Evolutionary conservation across 2,888 invertebrate species (phyloP).

Genomic region (Chymomyza caudatula): DNA sequence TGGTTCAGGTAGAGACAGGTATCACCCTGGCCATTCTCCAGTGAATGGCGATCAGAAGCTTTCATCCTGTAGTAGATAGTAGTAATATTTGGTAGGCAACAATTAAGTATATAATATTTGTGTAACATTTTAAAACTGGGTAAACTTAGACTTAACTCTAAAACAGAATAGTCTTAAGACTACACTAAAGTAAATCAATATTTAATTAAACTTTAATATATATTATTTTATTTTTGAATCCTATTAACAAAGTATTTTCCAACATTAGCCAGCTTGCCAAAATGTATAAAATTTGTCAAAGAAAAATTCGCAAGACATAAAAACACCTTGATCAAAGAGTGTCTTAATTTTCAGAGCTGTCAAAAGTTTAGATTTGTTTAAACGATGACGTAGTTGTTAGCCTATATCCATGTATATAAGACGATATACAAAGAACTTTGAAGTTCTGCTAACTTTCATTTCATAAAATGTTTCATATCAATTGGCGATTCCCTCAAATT

Average conservation of each 20-base stretch:
- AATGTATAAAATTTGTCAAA: neutral
- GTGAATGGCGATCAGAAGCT: no score
- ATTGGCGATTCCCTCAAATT: neutral
- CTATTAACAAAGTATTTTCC: neutral
- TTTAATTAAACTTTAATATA: no score
- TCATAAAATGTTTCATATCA: neutral
- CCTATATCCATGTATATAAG: neutral
- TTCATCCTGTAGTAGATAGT: no score
- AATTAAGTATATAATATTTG: no score
- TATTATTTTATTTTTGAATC: neutral
- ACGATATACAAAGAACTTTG: neutral
- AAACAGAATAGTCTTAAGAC: neutral
- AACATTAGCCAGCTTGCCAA: neutral
- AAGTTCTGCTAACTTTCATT: neutral
- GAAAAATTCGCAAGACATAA: neutral
- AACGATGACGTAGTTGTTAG: neutral
- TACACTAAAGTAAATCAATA: neutral
- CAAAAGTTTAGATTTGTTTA: neutral
- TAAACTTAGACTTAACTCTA: no score
- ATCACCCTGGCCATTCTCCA: no score
- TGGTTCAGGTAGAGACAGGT: no score
- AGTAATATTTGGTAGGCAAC: no score
- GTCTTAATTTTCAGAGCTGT: neutral
- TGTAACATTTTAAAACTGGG: no score
- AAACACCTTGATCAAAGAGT: neutral